Conservation (phyloP, 2,113 vertebrate species). For the Bettongia penicillata region DNA sequence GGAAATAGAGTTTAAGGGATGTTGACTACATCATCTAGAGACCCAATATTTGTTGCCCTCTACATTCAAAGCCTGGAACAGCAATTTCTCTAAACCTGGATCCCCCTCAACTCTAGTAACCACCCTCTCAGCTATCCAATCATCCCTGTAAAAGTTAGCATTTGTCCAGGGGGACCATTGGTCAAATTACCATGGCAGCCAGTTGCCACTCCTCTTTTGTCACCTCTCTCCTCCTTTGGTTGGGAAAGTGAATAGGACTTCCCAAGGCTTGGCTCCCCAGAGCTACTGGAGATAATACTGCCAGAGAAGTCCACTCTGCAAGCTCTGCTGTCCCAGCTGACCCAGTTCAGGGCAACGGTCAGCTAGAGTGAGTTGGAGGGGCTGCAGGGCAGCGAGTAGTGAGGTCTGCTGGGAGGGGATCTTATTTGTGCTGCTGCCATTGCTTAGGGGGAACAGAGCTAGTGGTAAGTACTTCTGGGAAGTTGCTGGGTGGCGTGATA, state of each 20-base stretch:
- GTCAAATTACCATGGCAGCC: conserved; percentile 59
- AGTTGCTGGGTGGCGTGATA: not conserved
- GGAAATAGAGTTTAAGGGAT: not conserved
- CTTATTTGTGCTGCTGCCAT: conserved; percentile 6
- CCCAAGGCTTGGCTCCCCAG: not conserved
- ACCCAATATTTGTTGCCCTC: not conserved
- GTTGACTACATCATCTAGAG: not conserved
- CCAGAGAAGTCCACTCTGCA: conserved; percentile 42
- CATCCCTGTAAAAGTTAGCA: conserved; percentile 15
- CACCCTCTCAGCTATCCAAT: not conserved
- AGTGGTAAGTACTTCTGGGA: conserved; percentile 19
- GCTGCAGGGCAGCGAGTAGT: not conserved
- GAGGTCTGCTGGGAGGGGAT: not conserved
- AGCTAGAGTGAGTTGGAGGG: conserved; percentile 8
- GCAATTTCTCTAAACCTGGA: not conserved
- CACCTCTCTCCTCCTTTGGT: conserved; percentile 46
- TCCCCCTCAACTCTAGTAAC: not conserved
- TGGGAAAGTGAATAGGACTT: conserved; percentile 62
- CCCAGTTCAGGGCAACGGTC: not conserved
- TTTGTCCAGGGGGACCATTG: conserved; percentile 62
- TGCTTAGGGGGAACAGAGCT: not conserved
- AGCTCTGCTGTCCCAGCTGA: not conserved
- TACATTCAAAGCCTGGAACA: not conserved
- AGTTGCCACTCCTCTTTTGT: not conserved
- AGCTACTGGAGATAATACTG: not conserved